Base-by-base conservation (phyloP, 37 sponge, comb jelly and placozoan species). In the Crambe crambe region DNA sequence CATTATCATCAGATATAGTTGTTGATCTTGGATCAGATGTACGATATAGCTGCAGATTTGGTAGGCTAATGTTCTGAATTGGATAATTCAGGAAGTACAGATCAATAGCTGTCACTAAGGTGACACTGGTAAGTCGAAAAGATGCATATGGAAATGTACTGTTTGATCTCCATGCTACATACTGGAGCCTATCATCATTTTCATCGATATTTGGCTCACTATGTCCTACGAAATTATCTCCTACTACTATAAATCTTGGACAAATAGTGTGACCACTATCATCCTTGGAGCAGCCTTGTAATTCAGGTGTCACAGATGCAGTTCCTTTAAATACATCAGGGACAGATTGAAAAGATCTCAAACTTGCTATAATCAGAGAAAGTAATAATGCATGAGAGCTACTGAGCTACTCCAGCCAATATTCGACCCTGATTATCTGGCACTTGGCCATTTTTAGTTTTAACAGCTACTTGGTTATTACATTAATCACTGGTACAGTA, bases 11-110 rank as follows among this genome's bases (percentile, higher is more conserved):
- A 42, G 10, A 5, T 18, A 25, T 20, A 72, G 38, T 43, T 6
- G 6, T 47, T 44, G 5, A 5, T 26, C 9, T 80, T 67, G 51
- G 51, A 47, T 12, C 12, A 47, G 51, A 12, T 47, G 51, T 47
- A 15, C 12, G 51, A 47, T 15, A 47, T 47, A 47, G 12, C 51
- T 47, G 10, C 6, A 47, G 12, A 6, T 57, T 56, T 35, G 83
- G 83, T 26, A 82, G 67, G 41, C 74, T 42, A 26, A 82, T 64
- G 17, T 51, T 17, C 18, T 73, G 40, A 1, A 51, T 30, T 36
- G 83, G 83, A 40, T 61, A 74, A 58, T 73, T 82, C 51, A 73
- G 42, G 56, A 82, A 72, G 25, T 62, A 43, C 21, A 82, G 65
- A 20, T 59, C 67, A 21, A 82, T 38, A 70, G 73, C 73, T 20